Base-by-base conservation (phyloP, 2,888 invertebrate genomes). In the Drosophila nr. medialis region DNA sequence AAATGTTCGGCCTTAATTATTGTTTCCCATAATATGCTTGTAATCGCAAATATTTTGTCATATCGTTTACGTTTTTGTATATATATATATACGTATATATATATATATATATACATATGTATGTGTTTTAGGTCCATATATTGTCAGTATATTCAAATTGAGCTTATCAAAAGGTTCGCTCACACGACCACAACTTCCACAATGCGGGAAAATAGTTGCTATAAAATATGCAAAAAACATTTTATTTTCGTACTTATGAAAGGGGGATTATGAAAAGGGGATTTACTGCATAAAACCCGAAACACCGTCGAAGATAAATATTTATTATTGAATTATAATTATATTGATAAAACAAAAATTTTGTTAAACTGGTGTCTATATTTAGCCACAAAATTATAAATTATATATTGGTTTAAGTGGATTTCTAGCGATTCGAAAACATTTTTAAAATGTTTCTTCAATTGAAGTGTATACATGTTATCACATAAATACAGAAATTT, bases 141-240 rank as follows among this genome's bases (percentile, higher is more conserved):
- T 87, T 89, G 82, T 81, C 85, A 76, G 58, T 67, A 59, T 87
- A 85, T 89, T 89, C 65, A 81, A 89, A 89, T 84, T 84, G 61
- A 42, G 89, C 89, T 89, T 89, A 85, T 85, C 85, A 85, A 87
- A 75, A 84, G 75, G 75, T 84, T 84, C 64, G 71, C 63, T 49
- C 63, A 73, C 51, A 64, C 81, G 64, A 66, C 65, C 60, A 21
- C 68, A 68, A 68, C 40, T 68, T 64, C 64, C 80, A 70, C 48
- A 49, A 58, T 73, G 75, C 53, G 62, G 66, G 42, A 56, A 67
- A 80, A 68, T 68, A 68, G 58, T 60, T 63, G 45, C 63, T 60
- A 78, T 45, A 75, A 60, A 74, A 50, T 45, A 27, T 60, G 49
- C 70, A 65, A 55, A 75, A 30, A 62, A 72, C 62, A 29, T 56